Conservation (phyloP, 2,888 invertebrate genomes). For the Electrophaes corylata region DNA sequence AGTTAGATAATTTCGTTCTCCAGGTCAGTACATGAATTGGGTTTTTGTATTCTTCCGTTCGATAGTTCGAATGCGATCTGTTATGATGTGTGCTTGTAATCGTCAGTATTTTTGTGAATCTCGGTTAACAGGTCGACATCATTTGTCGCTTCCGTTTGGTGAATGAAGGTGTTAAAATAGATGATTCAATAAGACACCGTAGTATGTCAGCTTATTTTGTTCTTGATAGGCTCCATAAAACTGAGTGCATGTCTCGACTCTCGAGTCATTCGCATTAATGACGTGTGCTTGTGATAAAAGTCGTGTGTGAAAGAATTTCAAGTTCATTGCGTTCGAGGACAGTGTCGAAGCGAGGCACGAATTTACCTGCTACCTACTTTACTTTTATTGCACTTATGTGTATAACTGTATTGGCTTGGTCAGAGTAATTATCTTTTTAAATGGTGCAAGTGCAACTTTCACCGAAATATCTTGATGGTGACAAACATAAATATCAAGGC, state of each 20-base stretch:
- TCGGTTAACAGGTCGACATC: slow-evolving; percentile 60
- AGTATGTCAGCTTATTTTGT: slow-evolving; percentile 25
- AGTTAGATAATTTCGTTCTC: slow-evolving; percentile 69
- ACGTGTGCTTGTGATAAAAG: slow-evolving; percentile 33
- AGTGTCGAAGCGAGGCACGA: slow-evolving; percentile 47
- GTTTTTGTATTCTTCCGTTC: slow-evolving; percentile 64
- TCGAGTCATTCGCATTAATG: slow-evolving; percentile 40
- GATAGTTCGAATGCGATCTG: slow-evolving; percentile 45
- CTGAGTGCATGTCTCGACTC: slow-evolving; percentile 9
- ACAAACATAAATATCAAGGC: slow-evolving; percentile 17
- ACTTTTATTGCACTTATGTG: slow-evolving; percentile 38
- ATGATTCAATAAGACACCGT: slow-evolving; percentile 37
- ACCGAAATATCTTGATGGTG: slow-evolving; percentile 10
- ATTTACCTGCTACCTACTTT: slow-evolving; percentile 29
- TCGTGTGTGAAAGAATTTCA: slow-evolving; percentile 27
- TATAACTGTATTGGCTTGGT: slow-evolving; percentile 22
- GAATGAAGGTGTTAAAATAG: slow-evolving; percentile 43
- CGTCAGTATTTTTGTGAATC: slow-evolving; percentile 54
- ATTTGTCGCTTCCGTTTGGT: slow-evolving; percentile 38
- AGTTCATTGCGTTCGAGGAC: slow-evolving; percentile 40
- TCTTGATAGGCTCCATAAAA: slow-evolving; percentile 19
- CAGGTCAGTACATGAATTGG: slow-evolving; percentile 60
- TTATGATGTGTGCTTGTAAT: slow-evolving; percentile 54
- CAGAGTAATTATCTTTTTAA: slow-evolving; percentile 12
- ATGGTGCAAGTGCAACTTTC: slow-evolving; percentile 8